Base-by-base conservation (phyloP, 2,797 vertebrate species). In the Hephaestus fuliginosus region DNA sequence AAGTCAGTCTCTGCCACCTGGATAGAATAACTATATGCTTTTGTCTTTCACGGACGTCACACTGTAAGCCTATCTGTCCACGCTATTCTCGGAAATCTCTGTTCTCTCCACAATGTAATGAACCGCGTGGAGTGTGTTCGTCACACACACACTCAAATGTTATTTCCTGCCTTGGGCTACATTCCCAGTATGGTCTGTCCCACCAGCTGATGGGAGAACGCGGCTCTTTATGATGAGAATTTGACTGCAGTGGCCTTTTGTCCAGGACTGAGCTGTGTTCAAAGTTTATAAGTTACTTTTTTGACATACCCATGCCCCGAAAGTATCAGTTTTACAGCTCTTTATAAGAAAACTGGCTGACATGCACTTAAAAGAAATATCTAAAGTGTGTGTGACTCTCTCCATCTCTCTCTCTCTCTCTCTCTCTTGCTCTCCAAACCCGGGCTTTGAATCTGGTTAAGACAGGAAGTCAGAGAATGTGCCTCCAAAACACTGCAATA, bases 101-200 rank as follows among this genome's bases (percentile, higher is more conserved):
- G 51, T 39, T 60, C 36, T 63, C 60, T 39, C 0, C 7, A 48
- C 48, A 20, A 61, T 65, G 48, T 48, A 28, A 58, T 49, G 14
- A 53, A 43, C 14, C 39, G 51, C 78, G 61, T 43, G 68, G 36
- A 64, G 22, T 39, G 10, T 17, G 13, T 82, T 80, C 18, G 46
- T 81, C 52, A 79, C 56, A 87, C 56, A 87, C 74, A 83, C 57
- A 78, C 68, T 85, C 57, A 55, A 53, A 73, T 82, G 86, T 76
- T 49, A 83, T 85, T 92, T 91, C 64, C 80, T 80, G 65, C 68
- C 79, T 70, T 82, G 92, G 90, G 90, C 88, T 39, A 10, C 33
- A 55, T 89, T 90, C 90, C 85, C 82, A 88, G 77, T 77, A 52
- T 48, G 56, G 41, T 77, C 77, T 72, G 70, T 88, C 55, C 80